Evolutionary conservation across 2,888 invertebrate species (phyloP).

Genomic region (Parochlus steinenii): DNA sequence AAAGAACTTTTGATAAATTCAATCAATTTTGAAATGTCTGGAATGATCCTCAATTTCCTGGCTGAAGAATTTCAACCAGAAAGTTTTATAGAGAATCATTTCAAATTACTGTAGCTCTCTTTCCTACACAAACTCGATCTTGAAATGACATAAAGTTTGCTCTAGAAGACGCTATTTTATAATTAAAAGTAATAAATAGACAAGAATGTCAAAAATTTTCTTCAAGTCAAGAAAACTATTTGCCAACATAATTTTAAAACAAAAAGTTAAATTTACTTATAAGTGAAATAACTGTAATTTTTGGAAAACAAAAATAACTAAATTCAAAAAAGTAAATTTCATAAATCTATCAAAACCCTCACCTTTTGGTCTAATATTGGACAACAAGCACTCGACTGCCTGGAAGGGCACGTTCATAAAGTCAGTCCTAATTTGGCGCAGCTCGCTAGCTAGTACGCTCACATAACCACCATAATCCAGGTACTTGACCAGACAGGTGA

Average conservation of each 20-base stretch:
- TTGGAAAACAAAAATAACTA: not conserved
- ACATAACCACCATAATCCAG: constrained; percentile 93
- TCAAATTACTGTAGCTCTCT: too few species aligned
- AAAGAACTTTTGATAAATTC: constrained; percentile 3
- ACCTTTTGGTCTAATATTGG: constrained; percentile 73
- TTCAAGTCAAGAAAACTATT: too few species aligned
- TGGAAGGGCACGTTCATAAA: constrained; percentile 93
- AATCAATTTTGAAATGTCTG: too few species aligned
- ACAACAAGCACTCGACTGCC: constrained; percentile 86
- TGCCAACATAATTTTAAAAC: too few species aligned
- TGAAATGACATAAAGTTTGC: too few species aligned
- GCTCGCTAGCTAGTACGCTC: constrained; percentile 51
- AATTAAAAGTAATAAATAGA: too few species aligned
- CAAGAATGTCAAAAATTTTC: too few species aligned
- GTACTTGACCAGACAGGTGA: constrained; percentile 66
- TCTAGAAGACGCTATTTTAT: too few species aligned
- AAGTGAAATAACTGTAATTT: constrained; percentile 5
- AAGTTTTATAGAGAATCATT: too few species aligned
- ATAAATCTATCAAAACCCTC: constrained; percentile 1
- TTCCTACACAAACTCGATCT: too few species aligned
- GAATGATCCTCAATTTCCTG: too few species aligned
- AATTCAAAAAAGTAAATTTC: constrained; percentile 8
- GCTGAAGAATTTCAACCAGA: too few species aligned
- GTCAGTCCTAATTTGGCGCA: constrained; percentile 86
- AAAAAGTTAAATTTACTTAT: constrained; percentile 10